Conservation (phyloP, 1,140 invertebrate species). For the Schlechtendalia chinensis region DNA sequence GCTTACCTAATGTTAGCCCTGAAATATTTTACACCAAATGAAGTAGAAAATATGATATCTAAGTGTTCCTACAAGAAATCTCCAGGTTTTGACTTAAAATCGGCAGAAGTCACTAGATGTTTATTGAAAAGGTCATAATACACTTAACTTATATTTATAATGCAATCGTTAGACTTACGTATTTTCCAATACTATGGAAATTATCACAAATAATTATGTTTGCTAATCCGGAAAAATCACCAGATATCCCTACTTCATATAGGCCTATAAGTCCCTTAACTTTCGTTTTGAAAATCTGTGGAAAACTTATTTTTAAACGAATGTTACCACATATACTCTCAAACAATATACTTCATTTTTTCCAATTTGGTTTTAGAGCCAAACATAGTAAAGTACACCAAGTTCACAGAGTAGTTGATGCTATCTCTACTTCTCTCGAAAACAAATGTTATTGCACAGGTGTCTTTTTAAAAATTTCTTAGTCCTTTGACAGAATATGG, state of each 20-base stretch:
- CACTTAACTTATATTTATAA: constrained; percentile 30
- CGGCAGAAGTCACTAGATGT: background rate
- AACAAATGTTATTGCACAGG: constrained; percentile 52
- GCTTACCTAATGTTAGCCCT: background rate
- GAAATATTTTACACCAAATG: background rate
- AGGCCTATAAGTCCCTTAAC: constrained; percentile 55
- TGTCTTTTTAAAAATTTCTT: constrained; percentile 55
- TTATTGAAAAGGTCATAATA: constrained; percentile 23
- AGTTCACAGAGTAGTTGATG: constrained; percentile 17
- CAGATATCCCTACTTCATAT: constrained; percentile 51
- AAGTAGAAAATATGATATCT: constrained; percentile 2
- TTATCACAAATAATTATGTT: constrained; percentile 54
- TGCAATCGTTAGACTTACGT: constrained; percentile 19
- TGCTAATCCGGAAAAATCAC: constrained; percentile 53
- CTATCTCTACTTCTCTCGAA: constrained; percentile 32
- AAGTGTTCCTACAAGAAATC: background rate
- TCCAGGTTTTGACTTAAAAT: background rate
- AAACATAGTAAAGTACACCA: constrained; percentile 31
- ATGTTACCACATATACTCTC: constrained; percentile 7
- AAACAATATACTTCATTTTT: constrained; percentile 46
- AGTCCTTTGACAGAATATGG: constrained; percentile 53
- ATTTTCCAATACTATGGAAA: constrained; percentile 52
- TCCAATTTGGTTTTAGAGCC: constrained; percentile 33
- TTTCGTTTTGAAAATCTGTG: constrained; percentile 51
- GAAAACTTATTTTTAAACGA: constrained; percentile 52